phyloP scores from a whole-genome alignment of 2,113 vertebrate genomes.

The Megaceryle torquata region DNA sequence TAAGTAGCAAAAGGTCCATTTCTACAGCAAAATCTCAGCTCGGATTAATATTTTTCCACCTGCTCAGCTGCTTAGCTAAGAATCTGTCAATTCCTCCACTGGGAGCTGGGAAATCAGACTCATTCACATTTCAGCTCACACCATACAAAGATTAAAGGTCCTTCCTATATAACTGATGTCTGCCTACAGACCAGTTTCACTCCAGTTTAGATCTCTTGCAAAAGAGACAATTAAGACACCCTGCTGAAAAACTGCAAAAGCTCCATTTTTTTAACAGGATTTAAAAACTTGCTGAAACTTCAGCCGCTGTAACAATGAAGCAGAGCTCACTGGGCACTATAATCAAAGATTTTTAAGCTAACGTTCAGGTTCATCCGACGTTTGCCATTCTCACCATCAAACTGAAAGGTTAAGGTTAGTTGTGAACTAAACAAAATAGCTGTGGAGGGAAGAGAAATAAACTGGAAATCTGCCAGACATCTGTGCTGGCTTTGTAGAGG shows the following conservation, averaged over 20 bases:
- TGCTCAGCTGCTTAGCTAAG: not conserved
- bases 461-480: fast-evolving
- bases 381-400: not conserved
- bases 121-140: not conserved
- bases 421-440: not conserved
- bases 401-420: not conserved
- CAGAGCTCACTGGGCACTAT: not conserved
- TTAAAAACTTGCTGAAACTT: not conserved
- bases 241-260: not conserved
- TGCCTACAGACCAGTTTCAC: not conserved
- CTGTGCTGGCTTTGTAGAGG: not conserved
- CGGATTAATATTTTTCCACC: not conserved
- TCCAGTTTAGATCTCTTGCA: not conserved
- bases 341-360: fast-evolving
- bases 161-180: not conserved
- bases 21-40: not conserved
- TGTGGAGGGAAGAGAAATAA: not conserved
- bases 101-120: not conserved
- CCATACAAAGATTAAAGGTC: not conserved
- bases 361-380: not conserved
- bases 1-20: not conserved
- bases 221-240: not conserved
- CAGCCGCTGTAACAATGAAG: not conserved
- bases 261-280: not conserved
- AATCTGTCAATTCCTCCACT: not conserved